Evolutionary conservation across 2,113 vertebrate genomes (phyloP).

Genomic region (Colius striatus): DNA sequence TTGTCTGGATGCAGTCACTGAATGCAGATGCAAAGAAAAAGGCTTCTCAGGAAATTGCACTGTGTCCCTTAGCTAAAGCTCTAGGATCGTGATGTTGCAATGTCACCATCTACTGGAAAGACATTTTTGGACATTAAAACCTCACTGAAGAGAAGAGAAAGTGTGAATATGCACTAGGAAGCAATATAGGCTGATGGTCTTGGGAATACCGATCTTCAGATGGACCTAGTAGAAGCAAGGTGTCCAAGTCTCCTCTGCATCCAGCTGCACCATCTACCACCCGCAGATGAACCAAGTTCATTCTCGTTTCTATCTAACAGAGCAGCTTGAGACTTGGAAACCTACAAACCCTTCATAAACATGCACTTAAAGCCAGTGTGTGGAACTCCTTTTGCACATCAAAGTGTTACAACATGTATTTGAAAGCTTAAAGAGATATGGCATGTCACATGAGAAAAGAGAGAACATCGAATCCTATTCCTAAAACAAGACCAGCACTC

Average conservation of each 20-base stretch:
- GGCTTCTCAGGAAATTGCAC: neutral
- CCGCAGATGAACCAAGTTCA: neutral
- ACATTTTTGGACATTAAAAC: neutral
- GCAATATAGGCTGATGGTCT: neutral
- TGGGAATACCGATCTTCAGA: neutral
- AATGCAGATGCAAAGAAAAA: neutral
- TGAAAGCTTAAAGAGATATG: neutral
- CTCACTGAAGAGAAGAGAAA: neutral
- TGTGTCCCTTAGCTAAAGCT: neutral
- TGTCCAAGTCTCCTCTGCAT: neutral
- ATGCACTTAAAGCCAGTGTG: neutral
- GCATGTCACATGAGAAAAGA: neutral
- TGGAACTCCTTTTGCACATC: neutral
- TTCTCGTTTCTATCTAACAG: neutral
- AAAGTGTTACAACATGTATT: neutral
- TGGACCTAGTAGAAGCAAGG: neutral
- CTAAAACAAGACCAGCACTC: neutral
- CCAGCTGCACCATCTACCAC: neutral
- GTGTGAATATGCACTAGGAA: neutral
- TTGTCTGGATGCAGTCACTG: neutral
- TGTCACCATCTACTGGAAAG: slow-evolving; percentile 64
- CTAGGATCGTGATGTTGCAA: slow-evolving; percentile 8
- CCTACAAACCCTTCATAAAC: neutral
- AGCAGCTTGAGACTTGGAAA: neutral
- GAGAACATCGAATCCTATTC: neutral